phyloP scores from a whole-genome alignment of 2,113 vertebrate genomes.

The Trochalopteron elliotii region DNA sequence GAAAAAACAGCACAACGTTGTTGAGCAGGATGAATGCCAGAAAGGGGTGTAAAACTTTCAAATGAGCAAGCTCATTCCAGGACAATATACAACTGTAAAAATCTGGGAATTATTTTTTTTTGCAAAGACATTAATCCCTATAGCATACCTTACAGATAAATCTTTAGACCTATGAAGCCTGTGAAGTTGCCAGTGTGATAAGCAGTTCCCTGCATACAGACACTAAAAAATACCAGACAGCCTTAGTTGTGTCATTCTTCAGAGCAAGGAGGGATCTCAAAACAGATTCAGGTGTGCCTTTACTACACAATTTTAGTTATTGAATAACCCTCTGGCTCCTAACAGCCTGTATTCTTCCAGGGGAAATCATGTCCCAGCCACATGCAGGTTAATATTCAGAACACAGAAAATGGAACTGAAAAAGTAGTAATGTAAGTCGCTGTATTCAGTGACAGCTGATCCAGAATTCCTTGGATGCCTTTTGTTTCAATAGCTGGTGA shows the following conservation, averaged over 20 bases:
- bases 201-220: fast-evolving
- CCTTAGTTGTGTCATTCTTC: neutral
- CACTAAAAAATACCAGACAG: neutral
- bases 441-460: neutral
- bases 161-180: neutral
- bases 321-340: neutral
- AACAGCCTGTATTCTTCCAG: neutral
- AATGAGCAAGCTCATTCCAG: neutral
- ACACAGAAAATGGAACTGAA: neutral
- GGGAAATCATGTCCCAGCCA: neutral
- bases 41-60: neutral
- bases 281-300: neutral
- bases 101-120: neutral
- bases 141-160: neutral
- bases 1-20: neutral
- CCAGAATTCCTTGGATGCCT: neutral
- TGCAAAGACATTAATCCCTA: neutral
- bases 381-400: neutral
- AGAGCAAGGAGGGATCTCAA: neutral
- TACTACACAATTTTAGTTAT: neutral
- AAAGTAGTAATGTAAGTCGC: neutral
- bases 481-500: neutral
- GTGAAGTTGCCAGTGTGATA: neutral
- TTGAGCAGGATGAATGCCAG: neutral
- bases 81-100: neutral